phyloP scores from a whole-genome alignment of 2,113 vertebrate genomes.

The Misgurnus anguillicaudatus region DNA sequence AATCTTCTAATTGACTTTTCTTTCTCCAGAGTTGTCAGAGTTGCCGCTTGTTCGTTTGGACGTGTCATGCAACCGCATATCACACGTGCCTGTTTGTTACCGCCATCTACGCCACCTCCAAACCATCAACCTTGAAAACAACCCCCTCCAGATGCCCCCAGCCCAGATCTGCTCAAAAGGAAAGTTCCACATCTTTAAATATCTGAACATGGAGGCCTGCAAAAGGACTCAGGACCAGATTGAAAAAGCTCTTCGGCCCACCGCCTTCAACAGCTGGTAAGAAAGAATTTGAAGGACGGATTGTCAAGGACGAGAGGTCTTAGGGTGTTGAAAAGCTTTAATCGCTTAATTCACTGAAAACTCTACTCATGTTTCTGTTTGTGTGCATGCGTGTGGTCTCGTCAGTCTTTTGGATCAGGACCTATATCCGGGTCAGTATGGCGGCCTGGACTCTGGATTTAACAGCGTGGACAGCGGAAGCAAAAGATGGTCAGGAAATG shows the following conservation, averaged over 20 bases:
- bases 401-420: conserved; percentile 83
- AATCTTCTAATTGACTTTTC: not conserved
- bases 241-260: conserved; percentile 76
- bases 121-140: conserved; percentile 84
- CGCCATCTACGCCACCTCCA: conserved; percentile 86
- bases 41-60: conserved; percentile 87
- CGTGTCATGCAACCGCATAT: conserved; percentile 87
- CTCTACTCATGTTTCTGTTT: not conserved
- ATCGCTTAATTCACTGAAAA: not conserved
- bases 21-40: conserved; percentile 79
- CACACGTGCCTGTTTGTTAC: conserved; percentile 84
- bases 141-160: conserved; percentile 85
- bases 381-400: conserved; percentile 38
- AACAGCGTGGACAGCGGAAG: conserved; percentile 92
- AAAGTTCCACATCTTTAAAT: conserved; percentile 91
- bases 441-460: conserved; percentile 88
- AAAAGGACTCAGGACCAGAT: conserved; percentile 77
- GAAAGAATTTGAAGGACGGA: conserved; percentile 29
- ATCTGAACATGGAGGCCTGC: conserved; percentile 84
- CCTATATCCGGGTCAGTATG: conserved; percentile 78
- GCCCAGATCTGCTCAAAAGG: conserved; percentile 90
- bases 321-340: conserved; percentile 7
- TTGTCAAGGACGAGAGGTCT: not conserved
- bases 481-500: conserved; percentile 91
- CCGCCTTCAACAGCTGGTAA: conserved; percentile 84